A percentile compares a stretch with the other conserved stretches of the same genome.
Evolutionary conservation across 1,140 invertebrate genomes (phyloP).

Genomic region (Achroia grisella): DNA sequence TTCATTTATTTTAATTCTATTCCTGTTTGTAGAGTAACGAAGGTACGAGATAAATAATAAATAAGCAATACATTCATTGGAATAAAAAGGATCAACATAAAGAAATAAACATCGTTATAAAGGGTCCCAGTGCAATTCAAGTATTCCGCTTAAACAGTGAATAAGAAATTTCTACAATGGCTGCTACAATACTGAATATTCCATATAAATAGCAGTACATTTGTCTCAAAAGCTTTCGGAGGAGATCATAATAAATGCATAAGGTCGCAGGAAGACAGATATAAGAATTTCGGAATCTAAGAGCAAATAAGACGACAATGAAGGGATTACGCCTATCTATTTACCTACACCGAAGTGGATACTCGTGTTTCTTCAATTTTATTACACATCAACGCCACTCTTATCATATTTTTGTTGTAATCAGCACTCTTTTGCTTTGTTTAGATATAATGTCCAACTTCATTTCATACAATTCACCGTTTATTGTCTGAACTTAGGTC

Average conservation of each 20-base stretch:
- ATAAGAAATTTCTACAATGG: conserved; percentile 60
- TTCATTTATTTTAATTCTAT: too few relatives aligned
- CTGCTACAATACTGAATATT: conserved; percentile 64
- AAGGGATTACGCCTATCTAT: neutral
- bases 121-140: conserved; percentile 24
- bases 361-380: too few relatives aligned
- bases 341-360: too few relatives aligned
- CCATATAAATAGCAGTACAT: conserved; percentile 63
- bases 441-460: too few relatives aligned
- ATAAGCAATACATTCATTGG: neutral
- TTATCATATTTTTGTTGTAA: too few relatives aligned
- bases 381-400: too few relatives aligned
- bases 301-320: conserved; percentile 30
- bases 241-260: conserved; percentile 59
- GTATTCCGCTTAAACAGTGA: conserved; percentile 56
- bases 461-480: too few relatives aligned
- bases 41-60: too few relatives aligned
- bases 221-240: conserved; percentile 58
- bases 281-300: conserved; percentile 31
- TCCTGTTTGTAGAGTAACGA: too few relatives aligned
- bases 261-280: conserved; percentile 36
- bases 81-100: conserved; percentile 20
- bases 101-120: conserved; percentile 19
- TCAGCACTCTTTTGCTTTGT: too few relatives aligned
- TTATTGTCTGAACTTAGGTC: too few relatives aligned